Evolutionary conservation across 2,113 vertebrate genomes (phyloP).

Genomic region (Choloepus hoffmanni): DNA sequence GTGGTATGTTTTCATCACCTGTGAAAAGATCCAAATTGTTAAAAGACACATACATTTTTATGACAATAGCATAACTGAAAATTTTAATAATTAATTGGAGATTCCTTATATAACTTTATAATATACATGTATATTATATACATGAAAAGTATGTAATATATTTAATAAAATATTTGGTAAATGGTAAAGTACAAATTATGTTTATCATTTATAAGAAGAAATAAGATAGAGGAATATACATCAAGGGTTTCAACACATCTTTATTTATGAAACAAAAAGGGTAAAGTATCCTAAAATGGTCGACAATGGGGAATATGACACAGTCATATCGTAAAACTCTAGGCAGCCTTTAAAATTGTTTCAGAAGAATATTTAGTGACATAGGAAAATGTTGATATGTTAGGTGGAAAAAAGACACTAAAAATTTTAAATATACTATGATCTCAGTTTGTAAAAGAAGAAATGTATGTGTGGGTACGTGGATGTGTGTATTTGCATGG

Average conservation of each 20-base stretch:
- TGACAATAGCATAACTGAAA: neutral
- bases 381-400: neutral
- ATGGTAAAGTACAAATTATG: neutral
- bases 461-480: neutral
- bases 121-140: neutral
- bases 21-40: slow-evolving; percentile 72
- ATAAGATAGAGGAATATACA: neutral
- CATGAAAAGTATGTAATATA: neutral
- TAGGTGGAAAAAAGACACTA: slow-evolving; percentile 21
- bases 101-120: slow-evolving; percentile 17
- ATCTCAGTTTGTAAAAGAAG: neutral
- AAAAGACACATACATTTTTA: slow-evolving; percentile 7
- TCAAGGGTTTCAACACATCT: neutral
- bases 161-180: too few species aligned
- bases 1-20: slow-evolving; percentile 99
- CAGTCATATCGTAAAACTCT: neutral
- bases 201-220: slow-evolving; percentile 16
- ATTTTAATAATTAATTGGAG: neutral
- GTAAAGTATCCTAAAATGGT: slow-evolving; percentile 18
- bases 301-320: neutral
- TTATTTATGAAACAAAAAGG: neutral
- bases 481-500: neutral
- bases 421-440: neutral
- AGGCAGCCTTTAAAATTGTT: neutral
- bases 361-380: slow-evolving; percentile 23